Percentiles rank a stretch among this genome's conserved stretches.
Conservation (phyloP, 2,113 vertebrate genomes). For the Corythornis vintsioides region DNA sequence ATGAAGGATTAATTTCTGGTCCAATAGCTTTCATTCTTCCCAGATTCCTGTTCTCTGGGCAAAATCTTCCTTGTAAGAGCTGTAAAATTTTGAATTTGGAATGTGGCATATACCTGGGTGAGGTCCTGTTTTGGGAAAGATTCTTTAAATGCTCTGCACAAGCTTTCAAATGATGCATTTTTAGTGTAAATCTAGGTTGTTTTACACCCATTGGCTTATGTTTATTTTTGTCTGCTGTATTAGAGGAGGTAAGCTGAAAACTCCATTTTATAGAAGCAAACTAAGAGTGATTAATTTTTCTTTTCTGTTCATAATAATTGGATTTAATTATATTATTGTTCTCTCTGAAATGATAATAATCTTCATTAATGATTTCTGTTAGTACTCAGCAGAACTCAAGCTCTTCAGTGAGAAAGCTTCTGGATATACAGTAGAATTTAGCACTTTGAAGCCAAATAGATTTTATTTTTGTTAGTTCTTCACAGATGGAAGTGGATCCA, state of each 20-base stretch:
- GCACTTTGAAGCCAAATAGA: neutral
- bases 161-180: neutral
- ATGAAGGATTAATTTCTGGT: neutral
- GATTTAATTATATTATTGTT: neutral
- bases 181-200: neutral
- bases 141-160: neutral
- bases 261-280: neutral
- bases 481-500: neutral
- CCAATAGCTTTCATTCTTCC: neutral
- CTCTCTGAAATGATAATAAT: neutral
- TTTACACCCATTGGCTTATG: neutral
- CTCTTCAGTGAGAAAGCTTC: neutral
- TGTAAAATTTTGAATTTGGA: neutral
- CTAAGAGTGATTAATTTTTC: neutral
- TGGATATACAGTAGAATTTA: neutral
- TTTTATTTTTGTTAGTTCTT: neutral
- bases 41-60: neutral
- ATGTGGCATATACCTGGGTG: neutral
- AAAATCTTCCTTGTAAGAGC: neutral
- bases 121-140: neutral
- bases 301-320: neutral
- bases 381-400: neutral
- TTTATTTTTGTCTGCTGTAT: neutral
- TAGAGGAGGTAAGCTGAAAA: neutral
- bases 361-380: neutral